A percentile compares a stretch with the other conserved stretches of the same genome.
phyloP scores from a whole-genome alignment of 2,113 vertebrate species.

The Hyperoodon ampullatus region DNA sequence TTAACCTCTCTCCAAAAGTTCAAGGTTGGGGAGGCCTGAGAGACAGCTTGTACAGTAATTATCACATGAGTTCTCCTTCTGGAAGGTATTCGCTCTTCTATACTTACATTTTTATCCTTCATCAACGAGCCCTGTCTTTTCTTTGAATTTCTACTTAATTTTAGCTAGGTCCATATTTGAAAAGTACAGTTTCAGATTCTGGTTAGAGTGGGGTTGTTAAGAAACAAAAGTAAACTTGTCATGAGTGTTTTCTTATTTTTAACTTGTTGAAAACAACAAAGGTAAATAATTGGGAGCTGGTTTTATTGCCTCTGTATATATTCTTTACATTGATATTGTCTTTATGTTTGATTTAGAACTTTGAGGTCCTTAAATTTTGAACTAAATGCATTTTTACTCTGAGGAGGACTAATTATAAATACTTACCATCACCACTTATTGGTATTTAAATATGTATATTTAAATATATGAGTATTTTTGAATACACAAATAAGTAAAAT shows the following conservation, averaged over 20 bases:
- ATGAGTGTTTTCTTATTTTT: neutral
- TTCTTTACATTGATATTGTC: neutral
- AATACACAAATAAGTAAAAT: neutral
- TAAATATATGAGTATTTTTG: neutral
- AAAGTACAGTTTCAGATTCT: neutral
- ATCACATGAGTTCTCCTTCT: no score
- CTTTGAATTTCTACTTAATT: neutral
- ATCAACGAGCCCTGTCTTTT: neutral
- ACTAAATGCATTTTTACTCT: constrained; percentile 18
- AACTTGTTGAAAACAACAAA: neutral
- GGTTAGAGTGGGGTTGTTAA: neutral
- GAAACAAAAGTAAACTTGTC: neutral
- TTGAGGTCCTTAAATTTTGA: constrained; percentile 7
- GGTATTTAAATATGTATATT: neutral
- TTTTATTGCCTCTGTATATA: neutral
- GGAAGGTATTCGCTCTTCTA: neutral
- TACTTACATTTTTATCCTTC: neutral
- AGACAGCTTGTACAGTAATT: accelerated
- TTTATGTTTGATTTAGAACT: neutral
- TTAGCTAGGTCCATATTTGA: neutral
- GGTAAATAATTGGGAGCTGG: neutral
- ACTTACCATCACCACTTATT: neutral
- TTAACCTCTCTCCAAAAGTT: neutral
- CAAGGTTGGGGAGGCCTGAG: neutral
- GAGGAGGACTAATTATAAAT: neutral